Evolutionary conservation across 2,888 invertebrate genomes (phyloP), one percentile per base, ranked within the genome.

Genomic region (Scaptomyza tumidula): DNA sequence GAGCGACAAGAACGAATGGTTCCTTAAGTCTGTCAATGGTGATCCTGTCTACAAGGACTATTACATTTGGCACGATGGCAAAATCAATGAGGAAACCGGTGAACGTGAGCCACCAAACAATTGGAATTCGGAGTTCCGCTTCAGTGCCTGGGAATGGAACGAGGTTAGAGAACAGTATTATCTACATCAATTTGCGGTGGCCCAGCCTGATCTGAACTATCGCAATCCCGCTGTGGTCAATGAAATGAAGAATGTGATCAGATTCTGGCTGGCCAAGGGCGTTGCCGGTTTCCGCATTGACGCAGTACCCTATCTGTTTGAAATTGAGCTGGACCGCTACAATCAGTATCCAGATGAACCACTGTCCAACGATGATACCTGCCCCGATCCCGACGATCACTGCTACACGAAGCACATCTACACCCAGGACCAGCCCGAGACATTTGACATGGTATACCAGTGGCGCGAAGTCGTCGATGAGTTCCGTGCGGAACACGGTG

Each of bases 1-100:
- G 0, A 97, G 97, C 69, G 94, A 95, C 46, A 92, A 96, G 76
- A 96, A 96, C 56, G 93, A 94, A n/a, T 98, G 98, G 96, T 98
- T 98, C 91, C 89, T 91, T 31, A 93, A 94, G 71, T 97, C 97
- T 0, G 93, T 94, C 9, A 92, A 93, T 1, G 91, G 92, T 3
- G 93, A 94, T 62, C 93, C 94, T 0, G 93, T 93, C 0, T 97
- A 95, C 86, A 94, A 94, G 24, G 95, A 97, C 80, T 97, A 93
- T 89, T 97, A 96, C 71, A 90, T 97, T 10, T 98, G 98, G 98
- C 90, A 91, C 46, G 78, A 90, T 67, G 92, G 92, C 1, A 88
- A 91, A 33, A 86, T 91, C 0, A 90, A 90, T 57, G 82, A 65
- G n/a, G 93, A 71, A 7, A 91, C 89, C 4, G 90, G 90, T 0